Evolutionary conservation across 2,888 invertebrate species (phyloP).

Genomic region (Morinoia aosen): DNA sequence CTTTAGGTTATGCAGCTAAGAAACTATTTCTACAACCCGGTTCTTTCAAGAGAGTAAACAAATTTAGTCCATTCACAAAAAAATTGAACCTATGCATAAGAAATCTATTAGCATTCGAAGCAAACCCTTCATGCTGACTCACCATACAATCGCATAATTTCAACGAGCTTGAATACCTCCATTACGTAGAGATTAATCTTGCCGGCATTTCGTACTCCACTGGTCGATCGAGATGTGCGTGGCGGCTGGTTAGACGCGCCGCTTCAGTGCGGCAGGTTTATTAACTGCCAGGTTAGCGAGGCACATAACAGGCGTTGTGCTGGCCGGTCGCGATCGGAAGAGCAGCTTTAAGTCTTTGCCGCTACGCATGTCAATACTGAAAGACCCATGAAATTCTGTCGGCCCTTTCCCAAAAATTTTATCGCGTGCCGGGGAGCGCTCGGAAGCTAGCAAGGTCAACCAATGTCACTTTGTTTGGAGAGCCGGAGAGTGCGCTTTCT

Average conservation of each 20-base stretch:
- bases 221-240: background rate
- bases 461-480: conserved; percentile 10
- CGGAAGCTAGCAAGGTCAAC: background rate
- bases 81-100: background rate
- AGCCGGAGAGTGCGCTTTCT: background rate
- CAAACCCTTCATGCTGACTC: background rate
- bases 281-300: background rate
- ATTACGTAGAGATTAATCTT: background rate
- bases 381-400: conserved; percentile 4
- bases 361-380: conserved; percentile 12
- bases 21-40: too few species aligned
- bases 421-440: background rate
- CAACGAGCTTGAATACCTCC: background rate
- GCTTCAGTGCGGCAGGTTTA: background rate
- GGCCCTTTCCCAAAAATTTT: conserved; percentile 4
- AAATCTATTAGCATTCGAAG: background rate
- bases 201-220: background rate
- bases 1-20: too few species aligned
- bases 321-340: background rate
- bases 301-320: background rate
- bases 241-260: background rate
- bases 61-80: too few species aligned
- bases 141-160: background rate
- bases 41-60: too few species aligned
- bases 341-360: conserved; percentile 10